Base-by-base conservation (phyloP, 1,140 invertebrate genomes). In the Camponotus pennsylvanicus region DNA sequence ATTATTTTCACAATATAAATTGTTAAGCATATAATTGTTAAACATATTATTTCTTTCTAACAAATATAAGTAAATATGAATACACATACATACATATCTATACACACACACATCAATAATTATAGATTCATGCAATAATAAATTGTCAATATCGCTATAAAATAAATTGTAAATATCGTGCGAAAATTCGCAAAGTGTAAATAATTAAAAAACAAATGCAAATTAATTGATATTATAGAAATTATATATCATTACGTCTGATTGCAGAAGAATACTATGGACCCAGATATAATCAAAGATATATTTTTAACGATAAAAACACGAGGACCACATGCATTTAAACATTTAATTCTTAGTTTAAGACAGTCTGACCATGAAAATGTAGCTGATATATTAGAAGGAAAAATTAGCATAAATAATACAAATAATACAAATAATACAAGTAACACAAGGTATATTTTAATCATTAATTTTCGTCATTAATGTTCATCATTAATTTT, bases 291-390 rank as follows among this genome's bases (percentile, higher is more conserved):
- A 11, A 34, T 87, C 2, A 67, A 45, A n/a, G 91, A 93, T 8
- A 90, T 94, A 40, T 86, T 88, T 40, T 66, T 85, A 9, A 93
- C 86, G 0, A 90, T 94, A 32, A 93, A 91, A 85, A 94, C 91
- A 18, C 77, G 94, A 70, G 94, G 94, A 40, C 94, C 93, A 1
- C 6, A 82, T n/a, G 94, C 94, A 18, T 94, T 91, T 71, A 21
- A 85, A 37, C 91, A 89, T 78, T 83, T 94, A 4, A 37, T 93
- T n/a, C 1, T 55, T 37, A 91, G 91, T 67, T 70, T 94, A 49
- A 87, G 61, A 55, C 76, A 94, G 79, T 90, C 86, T 32, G 67
- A 69, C n/a, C 91, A 94, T 18, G 83, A 86, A 13, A n/a, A 77
- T 73, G 13, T 93, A 21, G 91, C 90, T 7, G 79, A 90, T 66